Evolutionary conservation across 2,888 invertebrate genomes (phyloP).

Genomic region (Eledone cirrhosa): DNA sequence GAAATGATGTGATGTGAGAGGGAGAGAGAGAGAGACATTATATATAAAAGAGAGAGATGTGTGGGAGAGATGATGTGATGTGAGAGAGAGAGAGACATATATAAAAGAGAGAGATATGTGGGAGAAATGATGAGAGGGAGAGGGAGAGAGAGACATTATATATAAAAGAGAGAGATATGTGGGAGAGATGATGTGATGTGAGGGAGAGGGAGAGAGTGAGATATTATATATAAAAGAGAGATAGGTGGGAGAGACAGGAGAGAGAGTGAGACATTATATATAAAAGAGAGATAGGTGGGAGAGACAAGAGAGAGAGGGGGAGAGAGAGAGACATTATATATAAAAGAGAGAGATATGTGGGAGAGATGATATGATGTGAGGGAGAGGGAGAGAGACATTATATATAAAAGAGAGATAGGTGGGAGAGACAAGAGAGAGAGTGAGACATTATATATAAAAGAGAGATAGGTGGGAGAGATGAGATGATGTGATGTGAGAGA

Average conservation of each 20-base stretch:
- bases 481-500: too few species aligned
- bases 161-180: not conserved
- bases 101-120: too few species aligned
- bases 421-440: not conserved
- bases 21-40: too few species aligned
- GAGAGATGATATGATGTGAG: not conserved
- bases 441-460: too few species aligned
- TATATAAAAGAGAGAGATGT: not conserved
- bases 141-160: not conserved
- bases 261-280: not conserved
- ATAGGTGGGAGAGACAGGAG: not conserved
- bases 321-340: not conserved
- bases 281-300: not conserved
- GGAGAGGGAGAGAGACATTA: not conserved
- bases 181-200: not conserved
- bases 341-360: not conserved
- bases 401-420: not conserved
- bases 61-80: not conserved
- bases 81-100: too few species aligned
- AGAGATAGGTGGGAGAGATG: not conserved
- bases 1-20: too few species aligned
- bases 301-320: not conserved
- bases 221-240: not conserved
- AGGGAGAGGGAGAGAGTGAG: not conserved
- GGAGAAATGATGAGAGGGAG: not conserved